Evolutionary conservation across 2,113 vertebrate species (phyloP).

Genomic region (Rhinogobius similis): DNA sequence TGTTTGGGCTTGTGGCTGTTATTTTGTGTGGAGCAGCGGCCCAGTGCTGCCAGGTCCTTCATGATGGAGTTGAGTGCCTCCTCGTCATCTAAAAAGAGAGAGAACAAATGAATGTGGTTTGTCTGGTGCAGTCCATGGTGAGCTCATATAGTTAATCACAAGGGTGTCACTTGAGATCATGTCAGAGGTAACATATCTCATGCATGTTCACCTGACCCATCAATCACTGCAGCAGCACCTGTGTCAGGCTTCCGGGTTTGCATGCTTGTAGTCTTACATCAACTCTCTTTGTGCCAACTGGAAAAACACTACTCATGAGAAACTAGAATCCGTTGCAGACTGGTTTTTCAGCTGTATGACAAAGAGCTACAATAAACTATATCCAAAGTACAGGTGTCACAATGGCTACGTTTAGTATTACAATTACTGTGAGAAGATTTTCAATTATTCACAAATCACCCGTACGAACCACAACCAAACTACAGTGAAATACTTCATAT

Average conservation of each 20-base stretch:
- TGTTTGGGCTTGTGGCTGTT: slow-evolving; percentile 84
- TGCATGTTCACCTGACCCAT: background rate
- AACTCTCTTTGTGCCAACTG: background rate
- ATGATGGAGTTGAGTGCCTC: slow-evolving; percentile 92
- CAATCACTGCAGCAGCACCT: slow-evolving; percentile 25
- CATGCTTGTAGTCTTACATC: background rate
- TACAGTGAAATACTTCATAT: no score
- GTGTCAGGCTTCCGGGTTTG: slow-evolving; percentile 49
- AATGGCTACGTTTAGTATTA: no score
- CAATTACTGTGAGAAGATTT: no score
- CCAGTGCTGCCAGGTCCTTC: slow-evolving; percentile 89
- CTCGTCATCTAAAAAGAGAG: slow-evolving; percentile 82
- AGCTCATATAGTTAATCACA: background rate
- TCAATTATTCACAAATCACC: no score
- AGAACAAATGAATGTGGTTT: background rate
- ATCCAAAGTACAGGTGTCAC: background rate
- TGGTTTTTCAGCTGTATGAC: background rate
- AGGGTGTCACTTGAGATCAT: background rate
- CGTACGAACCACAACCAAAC: no score
- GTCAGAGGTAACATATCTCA: background rate
- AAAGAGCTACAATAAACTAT: background rate
- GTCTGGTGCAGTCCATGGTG: background rate
- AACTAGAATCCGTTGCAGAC: background rate
- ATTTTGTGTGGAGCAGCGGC: slow-evolving; percentile 82
- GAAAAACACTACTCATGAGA: background rate